Evolutionary conservation across 2,797 vertebrate genomes (phyloP), one percentile per base, ranked within the genome.

Genomic region (Gobionotothen gibberifrons): DNA sequence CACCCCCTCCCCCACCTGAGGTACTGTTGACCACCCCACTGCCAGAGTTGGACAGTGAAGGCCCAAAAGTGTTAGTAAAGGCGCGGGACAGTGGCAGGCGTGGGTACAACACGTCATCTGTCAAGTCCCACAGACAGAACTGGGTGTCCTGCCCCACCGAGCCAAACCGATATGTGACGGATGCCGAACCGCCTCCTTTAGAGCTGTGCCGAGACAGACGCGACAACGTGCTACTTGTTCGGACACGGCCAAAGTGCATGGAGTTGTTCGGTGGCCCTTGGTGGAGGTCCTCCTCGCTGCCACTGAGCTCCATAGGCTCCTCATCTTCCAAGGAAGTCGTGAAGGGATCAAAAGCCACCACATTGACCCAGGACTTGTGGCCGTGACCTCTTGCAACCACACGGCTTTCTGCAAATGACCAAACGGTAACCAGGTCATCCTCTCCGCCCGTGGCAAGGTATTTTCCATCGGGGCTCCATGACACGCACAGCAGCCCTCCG

Each of bases 351-450:
- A 98, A 98, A 0, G 97, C 97, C 71, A 98, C 97, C 0, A 97
- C 97, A 0, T 97, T 98, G 53, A 98, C 97, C 97, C 97, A 98
- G 0, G 97, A 98, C 78, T 97, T 98, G 91, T 98, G 97, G 1
- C 97, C 97, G 0, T 96, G 97, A 0, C 97, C 97, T 0, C 97
- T 87, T 0, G 97, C 97, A 0, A 98, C 96, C 59, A 98, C 97
- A 0, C 97, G 93, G 12, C 96, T 96, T 22, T 98, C 96, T 0
- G 94, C 68, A 1, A 98, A 97, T 0, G 97, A 98, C 97, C 97
- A 98, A 5, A 98, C 97, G 0, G 97, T 98, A 3, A 98, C 97
- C 75, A 98, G 85, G 82, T 98, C 97, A 0, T 98, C 97, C 75
- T 98, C 97, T 0, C 97, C 97, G 0, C 97, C 97, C 0, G 97